Base-by-base conservation (phyloP, 2,797 vertebrate species). In the Sus cebifrons region DNA sequence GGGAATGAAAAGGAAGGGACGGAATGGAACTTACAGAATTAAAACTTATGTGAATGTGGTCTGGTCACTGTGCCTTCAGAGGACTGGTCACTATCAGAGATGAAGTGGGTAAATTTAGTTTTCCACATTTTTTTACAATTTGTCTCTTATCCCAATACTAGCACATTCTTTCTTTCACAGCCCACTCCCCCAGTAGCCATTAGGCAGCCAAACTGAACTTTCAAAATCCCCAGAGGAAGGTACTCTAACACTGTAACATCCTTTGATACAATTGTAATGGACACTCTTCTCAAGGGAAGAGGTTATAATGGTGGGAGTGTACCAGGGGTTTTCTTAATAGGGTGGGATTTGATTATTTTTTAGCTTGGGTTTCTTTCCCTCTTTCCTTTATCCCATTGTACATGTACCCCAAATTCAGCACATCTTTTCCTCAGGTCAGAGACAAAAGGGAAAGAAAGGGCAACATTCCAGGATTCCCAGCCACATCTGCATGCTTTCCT, bases 171-270 rank as follows among this genome's bases (percentile, higher is more conserved):
- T 54, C n/a, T 36, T 65, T 32, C 20, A 0, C 8, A 40, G 2
- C 1, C 1, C 14, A 2, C 14, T 1, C 1, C 10, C 32, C 29
- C 18, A 81, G 32, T 2, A 78, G 20, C 15, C 25, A 40, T 15
- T 49, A 20, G 29, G 23, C 21, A 77, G 3, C 16, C 62, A 32
- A 65, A n/a, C 27, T 32, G n/a, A 17, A 4, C 32, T 73, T 92
- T 86, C 15, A 54, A 15, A 15, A 52, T 40, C 6, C 0, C 29
- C 14, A 44, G 74, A 75, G 25, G 25, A 27, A 81, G 8, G 4
- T 29, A 1, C 3, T 3, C 0, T 54, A 54, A 71, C 3, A 18
- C 27, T 13, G 7, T 64, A 18, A 13, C 1, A 36, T 64, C 27
- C 32, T 49, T 85, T 65, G 6, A 20, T 44, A 56, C 56, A 36